Percentiles rank a stretch among this genome's conserved stretches.
Conservation (phyloP, 2,113 vertebrate genomes). For the Ancistrus triradiatus region DNA sequence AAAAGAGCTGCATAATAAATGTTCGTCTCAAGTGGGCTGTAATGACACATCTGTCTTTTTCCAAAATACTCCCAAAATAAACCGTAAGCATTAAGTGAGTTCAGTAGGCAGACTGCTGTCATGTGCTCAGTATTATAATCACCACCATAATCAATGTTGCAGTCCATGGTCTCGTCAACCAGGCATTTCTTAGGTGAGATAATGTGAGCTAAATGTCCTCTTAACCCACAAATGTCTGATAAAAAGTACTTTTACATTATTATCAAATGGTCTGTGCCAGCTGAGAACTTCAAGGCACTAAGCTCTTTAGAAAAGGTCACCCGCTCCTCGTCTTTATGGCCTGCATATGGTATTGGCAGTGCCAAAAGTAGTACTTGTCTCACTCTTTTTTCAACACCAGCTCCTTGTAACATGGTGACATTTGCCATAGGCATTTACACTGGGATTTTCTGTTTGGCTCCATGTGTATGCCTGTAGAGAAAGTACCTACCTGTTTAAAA, state of each 20-base stretch:
- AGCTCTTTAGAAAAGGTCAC: conserved; percentile 34
- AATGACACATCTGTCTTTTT: conserved; percentile 16
- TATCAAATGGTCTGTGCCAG: conserved; percentile 23
- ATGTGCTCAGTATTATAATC: conserved; percentile 18
- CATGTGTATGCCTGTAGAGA: neutral
- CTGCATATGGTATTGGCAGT: conserved; percentile 35
- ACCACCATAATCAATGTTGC: conserved; percentile 9
- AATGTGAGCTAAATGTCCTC: neutral
- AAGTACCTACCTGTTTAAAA: neutral
- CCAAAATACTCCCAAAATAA: conserved; percentile 10
- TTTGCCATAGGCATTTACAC: conserved; percentile 30
- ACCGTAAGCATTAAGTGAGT: conserved; percentile 5
- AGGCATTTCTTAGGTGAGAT: conserved; percentile 2
- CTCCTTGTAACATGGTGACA: conserved; percentile 25
- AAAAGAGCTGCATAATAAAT: conserved; percentile 6
- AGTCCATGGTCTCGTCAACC: conserved; percentile 11
- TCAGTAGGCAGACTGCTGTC: conserved; percentile 19
- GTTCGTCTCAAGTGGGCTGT: conserved; percentile 1
- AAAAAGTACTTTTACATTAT: conserved; percentile 17
- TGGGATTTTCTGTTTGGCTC: conserved; percentile 13
- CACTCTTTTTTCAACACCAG: conserved; percentile 8
- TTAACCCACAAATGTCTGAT: neutral
- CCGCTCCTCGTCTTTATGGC: conserved; percentile 26
- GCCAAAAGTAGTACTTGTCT: conserved; percentile 39
- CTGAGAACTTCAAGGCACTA: conserved; percentile 13